phyloP scores from a whole-genome alignment of 2,888 invertebrate genomes.

The Chironomus tentans region DNA sequence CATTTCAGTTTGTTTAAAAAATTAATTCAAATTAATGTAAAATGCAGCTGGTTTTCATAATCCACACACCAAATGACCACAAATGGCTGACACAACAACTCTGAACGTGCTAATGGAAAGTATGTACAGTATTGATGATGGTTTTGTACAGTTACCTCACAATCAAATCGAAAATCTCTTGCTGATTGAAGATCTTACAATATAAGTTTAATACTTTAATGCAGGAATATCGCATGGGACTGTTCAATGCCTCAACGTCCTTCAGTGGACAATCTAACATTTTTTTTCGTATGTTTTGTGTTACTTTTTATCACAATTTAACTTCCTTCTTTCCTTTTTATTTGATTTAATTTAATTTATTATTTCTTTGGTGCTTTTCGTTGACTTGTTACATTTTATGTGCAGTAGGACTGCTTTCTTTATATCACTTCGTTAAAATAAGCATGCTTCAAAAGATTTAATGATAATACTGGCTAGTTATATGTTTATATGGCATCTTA shows the following conservation, averaged over 20 bases:
- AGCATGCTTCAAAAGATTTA: neutral
- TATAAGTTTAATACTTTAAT: slow-evolving; percentile 74
- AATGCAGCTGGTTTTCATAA: too few species aligned
- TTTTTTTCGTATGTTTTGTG: slow-evolving; percentile 46
- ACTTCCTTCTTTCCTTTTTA: slow-evolving; percentile 28
- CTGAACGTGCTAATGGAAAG: too few species aligned
- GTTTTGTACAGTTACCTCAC: slow-evolving; percentile 52
- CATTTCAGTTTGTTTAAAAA: neutral
- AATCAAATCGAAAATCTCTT: slow-evolving; percentile 67
- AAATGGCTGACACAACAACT: too few species aligned
- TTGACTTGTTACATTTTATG: neutral
- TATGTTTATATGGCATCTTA: neutral
- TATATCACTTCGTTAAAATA: slow-evolving; percentile 19
- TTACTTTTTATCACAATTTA: slow-evolving; percentile 34
- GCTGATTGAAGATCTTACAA: slow-evolving; percentile 78
- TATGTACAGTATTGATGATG: too few species aligned
- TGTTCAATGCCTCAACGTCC: slow-evolving; percentile 49
- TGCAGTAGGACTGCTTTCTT: neutral
- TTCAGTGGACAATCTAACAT: slow-evolving; percentile 54
- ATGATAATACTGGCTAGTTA: neutral
- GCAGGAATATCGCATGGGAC: slow-evolving; percentile 64
- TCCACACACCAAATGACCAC: too few species aligned
- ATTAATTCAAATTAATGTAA: neutral
- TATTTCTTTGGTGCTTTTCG: neutral
- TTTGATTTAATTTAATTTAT: neutral